Evolutionary conservation across 2,797 vertebrate genomes (phyloP), one percentile per base, ranked within the genome.

Genomic region (Thripadectes ignobilis): DNA sequence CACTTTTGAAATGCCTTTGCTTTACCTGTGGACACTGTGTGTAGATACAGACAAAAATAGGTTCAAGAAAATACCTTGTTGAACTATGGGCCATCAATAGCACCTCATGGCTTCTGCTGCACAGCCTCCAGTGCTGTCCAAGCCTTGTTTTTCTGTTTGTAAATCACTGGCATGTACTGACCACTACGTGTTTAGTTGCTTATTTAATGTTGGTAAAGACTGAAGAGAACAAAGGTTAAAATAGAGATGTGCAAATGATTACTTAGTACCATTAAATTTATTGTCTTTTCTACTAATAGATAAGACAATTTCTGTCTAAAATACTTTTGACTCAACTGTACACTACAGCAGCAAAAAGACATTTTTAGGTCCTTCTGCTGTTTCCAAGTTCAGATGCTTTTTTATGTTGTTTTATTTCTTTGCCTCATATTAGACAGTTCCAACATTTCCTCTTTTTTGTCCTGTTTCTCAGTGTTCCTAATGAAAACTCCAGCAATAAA

Each of bases 231-330:
- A 3, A 68, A 78, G 29, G 24, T 71, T 62, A 59, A 79, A 86
- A 63, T 18, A 88, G 63, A 59, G 45, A 63, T 24, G 49, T 91
- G 48, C 29, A 74, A 72, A 81, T 67, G 23, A 69, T 65, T 85
- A 48, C 16, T 38, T 69, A 59, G 29, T 36, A n/a, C 32, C 27
- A 49, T 66, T 82, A 81, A 55, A 76, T 88, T 65, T 48, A 51
- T 22, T n/a, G 19, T 49, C 49, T 76, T 88, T 84, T 87, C 74
- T 76, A 41, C 36, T 82, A 63, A 69, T 45, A 86, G n/a, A 17
- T 32, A 73, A 75, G 67, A 76, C 17, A 59, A 67, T 82, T 94
- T 95, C 55, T 74, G 63, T 61, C 65, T 54, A 65, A 91, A 59
- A 29, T 51, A n/a, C 46, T 82, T 94, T 73, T 88, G 3, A 54